Conservation (phyloP, 2,113 vertebrate genomes). For the Galbula dea region DNA sequence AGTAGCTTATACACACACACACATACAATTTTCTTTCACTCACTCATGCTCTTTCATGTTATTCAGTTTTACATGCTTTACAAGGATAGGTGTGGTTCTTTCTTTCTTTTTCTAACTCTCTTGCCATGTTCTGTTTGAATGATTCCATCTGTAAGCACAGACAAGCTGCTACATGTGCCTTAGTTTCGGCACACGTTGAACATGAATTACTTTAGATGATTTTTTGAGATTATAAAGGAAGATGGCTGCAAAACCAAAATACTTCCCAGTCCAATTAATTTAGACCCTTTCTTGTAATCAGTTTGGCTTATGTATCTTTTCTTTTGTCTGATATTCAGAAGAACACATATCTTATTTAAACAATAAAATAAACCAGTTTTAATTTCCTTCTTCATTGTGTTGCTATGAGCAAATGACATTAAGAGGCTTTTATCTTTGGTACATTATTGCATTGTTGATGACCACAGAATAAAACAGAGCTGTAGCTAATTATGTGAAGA, state of each 20-base stretch:
- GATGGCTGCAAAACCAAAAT: background rate
- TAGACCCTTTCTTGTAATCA: background rate
- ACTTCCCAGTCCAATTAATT: background rate
- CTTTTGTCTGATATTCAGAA: slow-evolving; percentile 12
- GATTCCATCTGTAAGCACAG: slow-evolving; percentile 32
- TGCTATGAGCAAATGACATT: background rate
- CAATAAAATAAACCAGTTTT: background rate
- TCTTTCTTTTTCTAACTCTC: slow-evolving; percentile 45
- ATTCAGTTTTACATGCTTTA: slow-evolving; percentile 31
- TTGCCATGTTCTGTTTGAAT: slow-evolving; percentile 17
- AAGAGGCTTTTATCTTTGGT: background rate
- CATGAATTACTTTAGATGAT: background rate
- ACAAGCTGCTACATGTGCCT: background rate
- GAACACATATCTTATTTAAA: background rate
- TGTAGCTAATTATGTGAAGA: background rate
- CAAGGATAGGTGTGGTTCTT: slow-evolving; percentile 27
- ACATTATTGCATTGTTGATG: background rate
- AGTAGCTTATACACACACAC: background rate
- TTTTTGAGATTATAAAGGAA: slow-evolving; percentile 37
- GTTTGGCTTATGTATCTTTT: slow-evolving; percentile 1
- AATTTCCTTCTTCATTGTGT: background rate
- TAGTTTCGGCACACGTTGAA: slow-evolving; percentile 40
- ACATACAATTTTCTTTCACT: slow-evolving; percentile 44
- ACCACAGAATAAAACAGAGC: background rate
- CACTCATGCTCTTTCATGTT: slow-evolving; percentile 26